phyloP scores from a whole-genome alignment of 2,797 vertebrate genomes.

The Thunnus albacares region DNA sequence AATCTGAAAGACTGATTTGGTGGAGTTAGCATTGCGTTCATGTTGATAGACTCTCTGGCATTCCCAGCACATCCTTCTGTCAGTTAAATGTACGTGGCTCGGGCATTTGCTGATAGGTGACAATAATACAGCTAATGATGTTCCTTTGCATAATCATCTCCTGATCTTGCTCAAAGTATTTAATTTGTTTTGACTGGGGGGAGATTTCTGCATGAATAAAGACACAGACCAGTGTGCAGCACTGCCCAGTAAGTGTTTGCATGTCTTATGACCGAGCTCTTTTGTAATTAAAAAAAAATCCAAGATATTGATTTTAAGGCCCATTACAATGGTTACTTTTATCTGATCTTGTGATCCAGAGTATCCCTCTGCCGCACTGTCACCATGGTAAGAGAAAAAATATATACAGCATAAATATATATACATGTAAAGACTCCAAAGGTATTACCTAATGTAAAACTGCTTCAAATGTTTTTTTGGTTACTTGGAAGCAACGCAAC shows the following conservation, averaged over 20 bases:
- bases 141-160: constrained; percentile 52
- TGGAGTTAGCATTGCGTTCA: constrained; percentile 1
- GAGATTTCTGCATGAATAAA: constrained; percentile 24
- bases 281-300: not conserved
- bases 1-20: constrained; percentile 39
- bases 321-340: not conserved
- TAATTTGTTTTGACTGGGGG: constrained; percentile 35
- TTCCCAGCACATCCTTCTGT: constrained; percentile 58
- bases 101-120: constrained; percentile 16
- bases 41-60: constrained; percentile 56
- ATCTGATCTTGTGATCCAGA: not conserved
- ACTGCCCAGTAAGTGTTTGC: not conserved
- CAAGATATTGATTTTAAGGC: not conserved
- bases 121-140: constrained; percentile 16
- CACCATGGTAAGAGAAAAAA: no score
- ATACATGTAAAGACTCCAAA: no score
- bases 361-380: no score
- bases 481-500: no score
- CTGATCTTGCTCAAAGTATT: constrained; percentile 17
- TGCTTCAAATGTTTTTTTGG: no score
- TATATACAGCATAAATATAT: no score
- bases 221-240: not conserved
- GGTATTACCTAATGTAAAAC: no score
- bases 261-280: not conserved
- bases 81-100: not conserved